phyloP scores from a whole-genome alignment of 1,140 invertebrate genomes.

The Neodiprion lecontei region DNA sequence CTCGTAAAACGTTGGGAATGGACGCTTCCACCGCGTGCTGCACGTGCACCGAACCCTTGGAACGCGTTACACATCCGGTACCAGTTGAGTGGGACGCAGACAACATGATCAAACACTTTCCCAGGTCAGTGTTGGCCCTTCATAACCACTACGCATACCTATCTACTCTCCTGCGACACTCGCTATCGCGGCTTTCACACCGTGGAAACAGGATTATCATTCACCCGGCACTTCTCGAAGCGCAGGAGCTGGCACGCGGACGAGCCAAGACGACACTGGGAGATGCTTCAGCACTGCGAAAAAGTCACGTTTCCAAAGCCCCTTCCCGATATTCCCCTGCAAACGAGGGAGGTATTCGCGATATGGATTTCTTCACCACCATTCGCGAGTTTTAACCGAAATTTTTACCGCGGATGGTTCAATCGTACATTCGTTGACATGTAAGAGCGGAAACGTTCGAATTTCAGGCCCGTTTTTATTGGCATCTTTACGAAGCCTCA shows the following conservation, averaged over 20 bases:
- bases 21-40: neutral
- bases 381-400: neutral
- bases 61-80: neutral
- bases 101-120: slow-evolving; percentile 2
- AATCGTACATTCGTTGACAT: slow-evolving; percentile 19
- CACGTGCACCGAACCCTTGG: neutral
- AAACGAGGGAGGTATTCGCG: slow-evolving; percentile 34
- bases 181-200: neutral
- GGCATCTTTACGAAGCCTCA: slow-evolving; percentile 32
- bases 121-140: neutral
- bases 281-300: slow-evolving; percentile 33
- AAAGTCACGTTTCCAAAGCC: slow-evolving; percentile 31
- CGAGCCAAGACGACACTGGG: slow-evolving; percentile 28
- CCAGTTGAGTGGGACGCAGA: neutral
- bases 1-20: neutral
- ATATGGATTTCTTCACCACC: neutral
- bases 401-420: slow-evolving; percentile 11
- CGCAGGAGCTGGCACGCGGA: slow-evolving; percentile 19
- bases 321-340: slow-evolving; percentile 32
- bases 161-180: neutral
- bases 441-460: slow-evolving; percentile 16
- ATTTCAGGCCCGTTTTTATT: slow-evolving; percentile 41
- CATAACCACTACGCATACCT: neutral
- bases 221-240: neutral
- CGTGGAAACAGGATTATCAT: neutral